These are phyloP conservation scores for Staurois parvus DNA, from an alignment of 2,797 vertebrate genomes.

Conservation along the genomic window DNA sequence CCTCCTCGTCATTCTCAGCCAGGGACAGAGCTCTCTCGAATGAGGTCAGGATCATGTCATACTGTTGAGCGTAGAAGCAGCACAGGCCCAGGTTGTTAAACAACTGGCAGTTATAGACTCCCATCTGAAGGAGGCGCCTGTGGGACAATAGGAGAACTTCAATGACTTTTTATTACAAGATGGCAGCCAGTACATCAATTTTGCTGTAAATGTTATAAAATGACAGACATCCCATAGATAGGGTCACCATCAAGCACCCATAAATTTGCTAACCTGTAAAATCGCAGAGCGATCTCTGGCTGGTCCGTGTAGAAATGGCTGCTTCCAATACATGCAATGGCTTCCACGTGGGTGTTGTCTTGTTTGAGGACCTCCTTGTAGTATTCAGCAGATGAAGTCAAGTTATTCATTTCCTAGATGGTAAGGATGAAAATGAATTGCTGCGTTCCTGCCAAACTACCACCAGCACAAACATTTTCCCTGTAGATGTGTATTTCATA, in stretches of 20 bases:
- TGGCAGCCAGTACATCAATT: not conserved
- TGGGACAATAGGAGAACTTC: conserved; percentile 57
- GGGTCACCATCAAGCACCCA: no score
- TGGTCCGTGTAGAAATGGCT: conserved; percentile 98
- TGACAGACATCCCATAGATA: not conserved
- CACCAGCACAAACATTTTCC: not conserved
- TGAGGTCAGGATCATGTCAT: conserved; percentile 96
- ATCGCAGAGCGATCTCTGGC: conserved; percentile 93
- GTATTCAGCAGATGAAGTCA: conserved; percentile 88
- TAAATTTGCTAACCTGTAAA: conserved; percentile 85
- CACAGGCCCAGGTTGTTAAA: conserved; percentile 98
- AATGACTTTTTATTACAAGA: not conserved
- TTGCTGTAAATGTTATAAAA: not conserved
- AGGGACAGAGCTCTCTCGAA: conserved; percentile 93
- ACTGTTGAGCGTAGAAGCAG: conserved; percentile 98
- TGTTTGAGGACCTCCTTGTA: conserved; percentile 97
- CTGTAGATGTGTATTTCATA: no score
- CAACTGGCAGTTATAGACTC: conserved; percentile 95
- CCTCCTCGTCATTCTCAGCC: conserved; percentile 88
- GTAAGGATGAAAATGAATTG: not conserved
- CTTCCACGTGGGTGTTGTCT: conserved; percentile 95
- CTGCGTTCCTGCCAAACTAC: not conserved
- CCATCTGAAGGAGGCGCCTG: conserved; percentile 97
- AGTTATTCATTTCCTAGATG: conserved; percentile 93
- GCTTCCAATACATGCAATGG: conserved; percentile 96